These are phyloP conservation scores for Ptilodon capucinus DNA, from an alignment of 2,888 invertebrate genomes.

Conservation along the genomic window DNA sequence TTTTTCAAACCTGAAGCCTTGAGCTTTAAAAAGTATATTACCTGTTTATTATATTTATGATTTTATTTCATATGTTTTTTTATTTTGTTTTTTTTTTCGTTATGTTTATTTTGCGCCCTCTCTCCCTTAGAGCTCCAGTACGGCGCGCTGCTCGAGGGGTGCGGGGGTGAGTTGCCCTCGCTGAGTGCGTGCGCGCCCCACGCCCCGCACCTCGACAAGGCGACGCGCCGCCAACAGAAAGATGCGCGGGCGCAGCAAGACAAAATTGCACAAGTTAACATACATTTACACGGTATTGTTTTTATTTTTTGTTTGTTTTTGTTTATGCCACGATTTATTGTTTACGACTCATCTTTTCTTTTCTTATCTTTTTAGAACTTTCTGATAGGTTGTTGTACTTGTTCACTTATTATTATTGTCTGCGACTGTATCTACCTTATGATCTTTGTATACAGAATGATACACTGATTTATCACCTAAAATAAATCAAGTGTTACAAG, in stretches of 20 bases:
- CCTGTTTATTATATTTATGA: too few species aligned
- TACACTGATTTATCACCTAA: too few species aligned
- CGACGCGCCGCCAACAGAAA: slow-evolving; percentile 80
- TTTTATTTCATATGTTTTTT: slow-evolving; percentile 28
- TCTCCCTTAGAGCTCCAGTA: slow-evolving; percentile 80
- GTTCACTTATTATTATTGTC: too few species aligned
- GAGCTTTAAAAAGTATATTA: too few species aligned
- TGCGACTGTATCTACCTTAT: too few species aligned
- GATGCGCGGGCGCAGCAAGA: slow-evolving; percentile 88
- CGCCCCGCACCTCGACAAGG: slow-evolving; percentile 84
- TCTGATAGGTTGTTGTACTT: too few species aligned
- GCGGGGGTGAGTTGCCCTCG: slow-evolving; percentile 80
- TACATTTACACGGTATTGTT: slow-evolving; percentile 91
- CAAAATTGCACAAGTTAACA: slow-evolving; percentile 90
- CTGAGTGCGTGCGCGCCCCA: slow-evolving; percentile 75
- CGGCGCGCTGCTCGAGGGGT: slow-evolving; percentile 78
- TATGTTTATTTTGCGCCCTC: slow-evolving; percentile 24
- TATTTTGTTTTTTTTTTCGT: slow-evolving; percentile 36
- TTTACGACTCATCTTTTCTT: slow-evolving; percentile 9
- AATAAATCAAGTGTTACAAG: slow-evolving; percentile 1
- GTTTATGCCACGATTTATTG: slow-evolving; percentile 20
- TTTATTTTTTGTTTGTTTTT: slow-evolving; percentile 36
- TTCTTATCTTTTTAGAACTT: too few species aligned
- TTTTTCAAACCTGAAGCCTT: too few species aligned
- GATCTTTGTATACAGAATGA: too few species aligned